A percentile compares a stretch with the other conserved stretches of the same genome.
Evolutionary conservation across 2,888 invertebrate genomes (phyloP).

Genomic region (Eupithecia centaureata): DNA sequence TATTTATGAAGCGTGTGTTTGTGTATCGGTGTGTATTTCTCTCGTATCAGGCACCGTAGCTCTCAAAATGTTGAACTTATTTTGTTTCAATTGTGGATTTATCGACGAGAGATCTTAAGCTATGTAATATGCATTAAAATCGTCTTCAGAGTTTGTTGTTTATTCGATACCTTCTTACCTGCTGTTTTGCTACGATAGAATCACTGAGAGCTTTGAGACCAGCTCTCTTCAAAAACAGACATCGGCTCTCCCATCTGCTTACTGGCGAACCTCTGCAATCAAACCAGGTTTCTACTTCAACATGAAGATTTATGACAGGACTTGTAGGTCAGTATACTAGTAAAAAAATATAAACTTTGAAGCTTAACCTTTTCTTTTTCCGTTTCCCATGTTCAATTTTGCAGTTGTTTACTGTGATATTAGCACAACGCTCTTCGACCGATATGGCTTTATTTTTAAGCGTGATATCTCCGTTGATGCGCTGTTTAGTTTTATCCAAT

Average conservation of each 20-base stretch:
- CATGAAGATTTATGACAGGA: not conserved
- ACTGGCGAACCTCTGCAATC: constrained; percentile 60
- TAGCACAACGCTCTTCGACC: constrained; percentile 63
- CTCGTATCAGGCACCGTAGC: too few relatives aligned
- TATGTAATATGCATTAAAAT: too few relatives aligned
- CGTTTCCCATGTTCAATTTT: constrained; percentile 45
- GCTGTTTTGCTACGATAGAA: constrained; percentile 64
- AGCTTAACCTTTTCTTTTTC: constrained; percentile 57
- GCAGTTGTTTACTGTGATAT: constrained; percentile 42
- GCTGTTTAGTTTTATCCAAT: constrained; percentile 61
- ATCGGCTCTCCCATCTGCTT: constrained; percentile 66
- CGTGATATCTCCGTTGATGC: constrained; percentile 61
- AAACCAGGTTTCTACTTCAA: constrained; percentile 15
- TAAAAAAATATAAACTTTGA: not conserved
- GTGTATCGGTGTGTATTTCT: too few relatives aligned
- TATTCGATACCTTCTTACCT: constrained; percentile 53
- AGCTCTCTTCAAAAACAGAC: constrained; percentile 61
- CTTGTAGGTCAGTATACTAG: too few relatives aligned
- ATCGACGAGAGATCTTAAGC: too few relatives aligned
- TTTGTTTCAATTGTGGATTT: too few relatives aligned
- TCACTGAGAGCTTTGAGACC: constrained; percentile 66
- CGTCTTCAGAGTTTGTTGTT: too few relatives aligned
- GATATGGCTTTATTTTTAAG: constrained; percentile 63
- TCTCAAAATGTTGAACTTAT: too few relatives aligned
- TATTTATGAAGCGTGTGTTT: too few relatives aligned